phyloP scores from a whole-genome alignment of 2,797 vertebrate species.

The Rhabdophis nuchalis region DNA sequence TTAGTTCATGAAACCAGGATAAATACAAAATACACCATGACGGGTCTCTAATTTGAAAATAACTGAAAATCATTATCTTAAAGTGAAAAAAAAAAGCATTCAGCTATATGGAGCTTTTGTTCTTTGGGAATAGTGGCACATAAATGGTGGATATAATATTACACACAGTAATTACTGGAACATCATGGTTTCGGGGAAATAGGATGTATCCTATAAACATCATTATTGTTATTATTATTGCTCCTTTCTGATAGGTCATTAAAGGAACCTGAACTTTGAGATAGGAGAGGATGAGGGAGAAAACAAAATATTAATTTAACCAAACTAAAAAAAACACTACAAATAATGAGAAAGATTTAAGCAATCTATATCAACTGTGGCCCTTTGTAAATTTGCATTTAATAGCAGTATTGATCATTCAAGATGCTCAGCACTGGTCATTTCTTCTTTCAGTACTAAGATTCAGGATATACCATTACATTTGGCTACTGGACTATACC shows the following conservation, averaged over 20 bases:
- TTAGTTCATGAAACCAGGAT: neutral
- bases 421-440: neutral
- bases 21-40: neutral
- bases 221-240: neutral
- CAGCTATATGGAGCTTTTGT: neutral
- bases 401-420: neutral
- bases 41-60: conserved; percentile 19
- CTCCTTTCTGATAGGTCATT: neutral
- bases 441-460: neutral
- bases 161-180: conserved; percentile 20
- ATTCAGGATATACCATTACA: neutral
- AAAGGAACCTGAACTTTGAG: neutral
- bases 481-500: neutral
- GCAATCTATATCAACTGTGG: neutral
- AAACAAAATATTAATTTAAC: conserved; percentile 16
- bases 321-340: neutral
- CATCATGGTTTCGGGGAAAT: conserved; percentile 21
- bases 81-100: neutral
- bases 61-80: conserved; percentile 15
- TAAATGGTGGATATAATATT: conserved; percentile 18
- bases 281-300: neutral
- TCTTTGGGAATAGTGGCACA: conserved; percentile 8
- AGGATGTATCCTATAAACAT: conserved; percentile 12
- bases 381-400: neutral
- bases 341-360: neutral